Conservation (phyloP, 1,140 invertebrate species). For the Bicyclus anynana region DNA sequence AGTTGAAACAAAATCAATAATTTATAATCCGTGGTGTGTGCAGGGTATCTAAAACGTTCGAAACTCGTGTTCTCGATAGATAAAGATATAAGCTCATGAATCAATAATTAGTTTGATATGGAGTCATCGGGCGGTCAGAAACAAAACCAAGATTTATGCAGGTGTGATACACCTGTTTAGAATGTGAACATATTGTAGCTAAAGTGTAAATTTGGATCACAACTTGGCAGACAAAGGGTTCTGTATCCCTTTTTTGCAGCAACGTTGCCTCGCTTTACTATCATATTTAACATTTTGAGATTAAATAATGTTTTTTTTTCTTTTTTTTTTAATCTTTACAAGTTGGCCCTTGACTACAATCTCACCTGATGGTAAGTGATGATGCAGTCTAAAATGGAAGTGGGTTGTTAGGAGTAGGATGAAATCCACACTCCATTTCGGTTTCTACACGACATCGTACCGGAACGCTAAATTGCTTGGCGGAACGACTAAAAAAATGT, state of each 20-base stretch:
- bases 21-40: conserved; percentile 15
- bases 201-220: neutral
- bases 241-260: neutral
- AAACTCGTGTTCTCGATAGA: conserved; percentile 21
- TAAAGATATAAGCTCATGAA: conserved; percentile 30
- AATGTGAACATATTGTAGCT: conserved; percentile 19
- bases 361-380: too few relatives aligned
- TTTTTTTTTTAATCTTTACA: too few relatives aligned
- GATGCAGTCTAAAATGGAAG: too few relatives aligned
- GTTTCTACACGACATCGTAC: too few relatives aligned
- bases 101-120: conserved; percentile 39
- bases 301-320: too few relatives aligned
- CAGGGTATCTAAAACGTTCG: conserved; percentile 15
- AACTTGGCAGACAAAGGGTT: neutral
- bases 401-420: too few relatives aligned
- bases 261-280: too few relatives aligned
- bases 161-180: conserved; percentile 42
- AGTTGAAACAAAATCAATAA: conserved; percentile 6
- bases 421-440: too few relatives aligned
- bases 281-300: too few relatives aligned
- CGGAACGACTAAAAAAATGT: too few relatives aligned
- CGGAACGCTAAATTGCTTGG: too few relatives aligned
- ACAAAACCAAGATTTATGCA: conserved; percentile 39
- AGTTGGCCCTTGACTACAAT: too few relatives aligned
- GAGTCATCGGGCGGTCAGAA: conserved; percentile 25